Base-by-base conservation (phyloP, 2,888 invertebrate genomes). In the Mythimna ferrago region DNA sequence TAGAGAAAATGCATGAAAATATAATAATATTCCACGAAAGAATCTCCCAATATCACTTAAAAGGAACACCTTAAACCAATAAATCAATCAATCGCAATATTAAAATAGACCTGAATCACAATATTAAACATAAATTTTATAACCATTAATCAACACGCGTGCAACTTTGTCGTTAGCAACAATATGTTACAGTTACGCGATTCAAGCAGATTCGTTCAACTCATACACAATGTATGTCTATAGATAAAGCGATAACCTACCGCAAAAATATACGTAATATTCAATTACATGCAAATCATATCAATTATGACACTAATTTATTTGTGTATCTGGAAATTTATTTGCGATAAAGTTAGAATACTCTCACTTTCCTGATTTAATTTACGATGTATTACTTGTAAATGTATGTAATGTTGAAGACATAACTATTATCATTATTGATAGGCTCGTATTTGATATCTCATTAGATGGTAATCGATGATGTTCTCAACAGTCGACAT, bases 241-340 rank as follows among this genome's bases (percentile, higher is more conserved):
- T 10, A 67, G 64, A 83, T 72, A 69, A 73, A 63, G 14, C 21
- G 73, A 73, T 77, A 77, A 83, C 73, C 73, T 84, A 72, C 74
- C 69, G 78, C 71, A 75, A 81, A 74, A 81, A 84, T 82, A 71
- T 71, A 60, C 41, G 64, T 82, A 21, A 75, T 82, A 81, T 83
- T 82, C 68, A 82, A 81, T 82, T 81, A 83, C 80, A 79, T 61
- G 38, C 75, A 57, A 75, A 75, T 57, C 41, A 48, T 79, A 83
- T 69, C 67, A 63, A 35, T 57, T 53, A 38, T 71, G 71, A 71
- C 66, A 68, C 62, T 53, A 66, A 82, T 83, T 82, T 60, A 74
- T 68, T 70, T 65, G 65, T 60, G 67, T 79, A 71, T 81, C 80
- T 79, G 80, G 79, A 54, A 66, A 80, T 75, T 70, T 64, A 66